Evolutionary conservation across 2,888 invertebrate genomes (phyloP), one percentile per base, ranked within the genome.

Genomic region (Tryphoninae sp.): DNA sequence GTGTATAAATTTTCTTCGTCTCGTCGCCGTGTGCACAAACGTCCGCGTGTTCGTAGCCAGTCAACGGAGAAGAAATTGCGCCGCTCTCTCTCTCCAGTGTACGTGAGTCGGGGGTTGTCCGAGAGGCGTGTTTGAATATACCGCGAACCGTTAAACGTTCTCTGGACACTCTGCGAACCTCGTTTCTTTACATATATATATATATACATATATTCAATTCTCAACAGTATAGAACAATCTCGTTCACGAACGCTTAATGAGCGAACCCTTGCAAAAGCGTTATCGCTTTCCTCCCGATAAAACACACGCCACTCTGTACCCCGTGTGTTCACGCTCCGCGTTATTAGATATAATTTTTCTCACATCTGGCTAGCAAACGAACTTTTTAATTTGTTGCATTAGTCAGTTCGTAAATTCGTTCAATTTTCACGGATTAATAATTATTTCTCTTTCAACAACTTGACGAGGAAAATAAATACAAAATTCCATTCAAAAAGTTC

Each of bases 221-320:
- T 26, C 26, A 26, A 26, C 26, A 26, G 26, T 26, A 58, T 26
- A 49, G 65, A 23, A 16, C 42, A 45, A 65, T 59, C 80, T 64
- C 64, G 51, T 78, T 75, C 78, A 19, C 79, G 26, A 81, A 84
- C 83, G 89, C 89, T 90, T 91, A 91, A 91, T 89, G 90, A 89
- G 89, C 87, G 51, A 85, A 51, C 33, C 87, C 85, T 85, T 85
- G 78, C 75, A n/a, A 67, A 82, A 80, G 85, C 88, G 90, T 91
- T 92, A 92, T 91, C 91, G 89, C 90, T 91, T 91, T 92, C 91
- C 91, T 89, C 89, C 89, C 89, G 89, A 92, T 88, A 90, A 91
- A 89, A 67, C 81, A 87, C 91, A 89, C 90, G 90, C 86, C 87
- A 86, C 84, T 86, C 85, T 76, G 76, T 74, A 67, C 83, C 82